Conservation (phyloP, 2,888 invertebrate species). For the Apotomis turbidana region DNA sequence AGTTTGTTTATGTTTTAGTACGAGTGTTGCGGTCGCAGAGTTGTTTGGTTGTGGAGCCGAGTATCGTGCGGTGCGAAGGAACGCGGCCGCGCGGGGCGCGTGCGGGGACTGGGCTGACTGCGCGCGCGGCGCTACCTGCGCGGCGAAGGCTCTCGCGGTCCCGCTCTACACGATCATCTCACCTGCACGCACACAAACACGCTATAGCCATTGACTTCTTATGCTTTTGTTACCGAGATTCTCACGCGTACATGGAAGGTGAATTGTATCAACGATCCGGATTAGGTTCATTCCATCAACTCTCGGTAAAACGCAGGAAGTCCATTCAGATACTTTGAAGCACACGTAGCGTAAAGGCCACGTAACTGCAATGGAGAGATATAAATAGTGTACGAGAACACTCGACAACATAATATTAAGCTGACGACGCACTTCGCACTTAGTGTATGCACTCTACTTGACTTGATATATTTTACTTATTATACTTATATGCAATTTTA, state of each 20-base stretch:
- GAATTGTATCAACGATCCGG: constrained; percentile 17
- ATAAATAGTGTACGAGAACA: not conserved
- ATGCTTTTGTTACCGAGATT: constrained; percentile 33
- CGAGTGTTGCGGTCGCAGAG: constrained; percentile 51
- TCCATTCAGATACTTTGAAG: constrained; percentile 1
- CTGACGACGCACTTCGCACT: too few relatives aligned
- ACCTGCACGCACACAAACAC: constrained; percentile 56
- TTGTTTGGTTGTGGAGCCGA: constrained; percentile 60
- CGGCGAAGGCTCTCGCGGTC: constrained; percentile 65
- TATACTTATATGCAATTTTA: too few relatives aligned
- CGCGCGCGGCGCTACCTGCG: constrained; percentile 61
- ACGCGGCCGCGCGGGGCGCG: constrained; percentile 73
- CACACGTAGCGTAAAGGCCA: not conserved
- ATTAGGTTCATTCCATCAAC: constrained; percentile 5
- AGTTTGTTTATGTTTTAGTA: constrained; percentile 44
- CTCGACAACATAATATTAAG: not conserved
- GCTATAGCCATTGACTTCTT: constrained; percentile 40
- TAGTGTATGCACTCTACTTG: too few relatives aligned
- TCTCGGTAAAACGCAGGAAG: constrained; percentile 7
- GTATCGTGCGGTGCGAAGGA: constrained; percentile 57
- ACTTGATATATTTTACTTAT: too few relatives aligned
- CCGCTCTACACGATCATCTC: constrained; percentile 66
- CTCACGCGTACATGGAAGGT: constrained; percentile 31
- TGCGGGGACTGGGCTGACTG: constrained; percentile 48
- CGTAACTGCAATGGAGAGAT: too few relatives aligned